Evolutionary conservation across 2,888 invertebrate genomes (phyloP), one percentile per base, ranked within the genome.

Genomic region (Tupiocoris notatus): DNA sequence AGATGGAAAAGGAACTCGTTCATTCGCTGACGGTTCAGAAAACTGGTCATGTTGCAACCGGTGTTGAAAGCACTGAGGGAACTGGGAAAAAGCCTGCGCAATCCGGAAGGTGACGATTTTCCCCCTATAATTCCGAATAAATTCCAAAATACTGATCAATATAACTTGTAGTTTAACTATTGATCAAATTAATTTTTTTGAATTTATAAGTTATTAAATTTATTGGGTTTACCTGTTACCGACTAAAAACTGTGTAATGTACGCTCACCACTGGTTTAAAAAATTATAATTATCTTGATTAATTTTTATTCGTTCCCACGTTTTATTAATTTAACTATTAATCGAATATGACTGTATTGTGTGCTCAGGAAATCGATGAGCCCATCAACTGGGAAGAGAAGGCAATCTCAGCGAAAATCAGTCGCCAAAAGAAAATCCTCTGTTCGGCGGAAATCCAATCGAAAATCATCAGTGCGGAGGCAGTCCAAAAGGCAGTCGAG

Each of bases 401-500:
- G 54, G 21, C 54, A 24, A 1, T 17, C 18, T 16, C 18, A 24
- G 1, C 17, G 67, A 56, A 67, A 67, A 67, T 67, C 67, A 16
- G 21, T 67, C n/a, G 20, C 59, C 0, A 59, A 59, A 59, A 12
- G 68, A 22, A 68, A 68, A 59, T 68, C 68, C 3, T 59, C 59
- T 21, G 23, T 56, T 12, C 9, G 57, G 22, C 54, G 39, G 16
- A 21, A 65, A 24, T 65, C 24, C n/a, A 12, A 21, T 2, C 9
- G 22, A 25, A 65, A 65, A 17, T 63, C 63, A 22, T n/a, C 7
- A 2, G 24, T 54, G 7, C 17, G 18, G 6, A 20, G 68, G 9
- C 56, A 68, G 18, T 20, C 63, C 1, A 7, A 3, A 63, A 39
- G 39, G 12, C 39, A 39, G 39, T 17, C 21, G 16, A 63, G 21